Evolutionary conservation across 2,113 vertebrate species (phyloP), one percentile per base, ranked within the genome.

Genomic region (Notiomystis cincta): DNA sequence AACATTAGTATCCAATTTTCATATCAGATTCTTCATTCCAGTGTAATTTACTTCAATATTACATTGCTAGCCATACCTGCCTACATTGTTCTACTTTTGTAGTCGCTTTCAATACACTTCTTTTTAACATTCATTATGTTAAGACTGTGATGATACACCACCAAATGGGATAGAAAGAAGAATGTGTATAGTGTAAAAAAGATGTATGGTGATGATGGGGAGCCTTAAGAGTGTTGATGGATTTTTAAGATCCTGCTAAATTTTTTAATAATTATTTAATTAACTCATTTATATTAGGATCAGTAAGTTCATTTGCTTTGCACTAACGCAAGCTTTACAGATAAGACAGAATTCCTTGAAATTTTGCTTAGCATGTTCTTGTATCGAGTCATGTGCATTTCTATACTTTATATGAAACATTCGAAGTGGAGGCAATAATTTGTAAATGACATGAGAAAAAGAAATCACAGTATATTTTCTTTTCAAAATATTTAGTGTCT

Each of bases 401-500:
- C 70, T 92, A 11, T 80, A 69, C 71, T 88, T 87, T 33, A 56
- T 45, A 76, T 48, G 73, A 97, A 93, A 91, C 48, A 82, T 89
- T 94, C 20, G 35, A 87, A 84, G 79, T 72, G 31, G 65, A 95
- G 67, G 81, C 61, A 86, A 95, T 97, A 83, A 95, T 90, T 96
- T 97, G 95, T 93, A 96, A 98, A 95, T 96, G 88, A 87, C 91
- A 76, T 58, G 87, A 95, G 86, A 92, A 95, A 96, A 93, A 96
- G 94, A 96, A 98, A 96, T 94, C 86, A 94, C 88, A 83, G 96
- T 97, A 96, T 98, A 97, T 98, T 98, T 98, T 98, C 97, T 97
- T 98, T 97, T 98, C 98, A 98, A 99, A 99, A 99, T 99, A 99
- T 99, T 99, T 99, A 98, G 98, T 98, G 98, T 98, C 98, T 97